phyloP scores from a whole-genome alignment of 2,113 vertebrate species.

The Tichodroma muraria region DNA sequence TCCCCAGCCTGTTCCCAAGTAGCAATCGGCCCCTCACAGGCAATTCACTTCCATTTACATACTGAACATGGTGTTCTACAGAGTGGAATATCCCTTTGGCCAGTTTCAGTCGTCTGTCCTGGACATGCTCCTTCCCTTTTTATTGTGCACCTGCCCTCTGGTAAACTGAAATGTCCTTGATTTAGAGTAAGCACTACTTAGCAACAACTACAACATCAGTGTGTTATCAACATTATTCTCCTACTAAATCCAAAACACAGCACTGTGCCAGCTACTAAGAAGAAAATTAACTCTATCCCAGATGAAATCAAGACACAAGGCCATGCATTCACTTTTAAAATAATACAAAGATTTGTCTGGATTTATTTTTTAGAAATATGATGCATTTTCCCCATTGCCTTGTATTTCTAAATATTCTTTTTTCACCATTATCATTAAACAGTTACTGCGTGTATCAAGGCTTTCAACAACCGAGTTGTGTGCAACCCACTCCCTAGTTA shows the following conservation, averaged over 20 bases:
- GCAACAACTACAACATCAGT: neutral
- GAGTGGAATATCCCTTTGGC: neutral
- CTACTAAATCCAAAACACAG: neutral
- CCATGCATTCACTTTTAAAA: constrained; percentile 2
- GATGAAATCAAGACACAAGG: neutral
- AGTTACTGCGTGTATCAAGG: neutral
- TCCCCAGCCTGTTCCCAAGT: neutral
- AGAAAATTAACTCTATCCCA: neutral
- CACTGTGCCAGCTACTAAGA: neutral
- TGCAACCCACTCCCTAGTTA: neutral
- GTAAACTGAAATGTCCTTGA: neutral
- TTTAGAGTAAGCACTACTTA: neutral
- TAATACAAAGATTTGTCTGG: neutral
- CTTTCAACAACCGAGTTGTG: neutral
- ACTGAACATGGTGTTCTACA: neutral
- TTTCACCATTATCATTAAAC: neutral
- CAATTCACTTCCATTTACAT: neutral
- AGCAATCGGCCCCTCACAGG: accelerated
- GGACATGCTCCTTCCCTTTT: neutral
- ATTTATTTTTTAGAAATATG: neutral
- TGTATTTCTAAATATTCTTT: neutral
- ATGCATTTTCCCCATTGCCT: neutral
- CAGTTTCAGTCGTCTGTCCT: neutral
- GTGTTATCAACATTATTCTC: neutral
- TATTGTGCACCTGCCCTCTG: neutral